phyloP scores from a whole-genome alignment of 2,888 invertebrate species.

The Dorcus parallelipipedus region DNA sequence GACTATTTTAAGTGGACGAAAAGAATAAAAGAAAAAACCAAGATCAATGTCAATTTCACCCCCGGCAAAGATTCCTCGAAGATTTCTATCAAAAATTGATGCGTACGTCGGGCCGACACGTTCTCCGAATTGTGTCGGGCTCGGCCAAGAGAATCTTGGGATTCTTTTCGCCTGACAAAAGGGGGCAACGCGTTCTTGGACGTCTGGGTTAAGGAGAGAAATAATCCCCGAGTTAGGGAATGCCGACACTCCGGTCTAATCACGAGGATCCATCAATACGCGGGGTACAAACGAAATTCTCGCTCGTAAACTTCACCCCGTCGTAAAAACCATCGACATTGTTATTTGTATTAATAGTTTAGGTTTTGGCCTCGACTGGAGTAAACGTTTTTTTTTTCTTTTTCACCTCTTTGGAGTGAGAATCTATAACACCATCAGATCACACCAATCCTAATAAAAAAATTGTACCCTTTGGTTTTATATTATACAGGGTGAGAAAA shows the following conservation, averaged over 20 bases:
- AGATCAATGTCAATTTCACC: slow-evolving; percentile 31
- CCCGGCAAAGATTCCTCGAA: slow-evolving; percentile 32
- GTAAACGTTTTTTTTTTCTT: no score
- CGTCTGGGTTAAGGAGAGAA: slow-evolving; percentile 25
- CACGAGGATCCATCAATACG: slow-evolving; percentile 33
- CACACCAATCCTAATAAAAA: no score
- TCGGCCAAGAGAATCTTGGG: slow-evolving; percentile 17
- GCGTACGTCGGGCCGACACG: slow-evolving; percentile 33
- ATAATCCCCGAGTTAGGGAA: slow-evolving; percentile 30
- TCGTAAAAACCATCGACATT: slow-evolving; percentile 24
- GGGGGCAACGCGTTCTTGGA: slow-evolving; percentile 11
- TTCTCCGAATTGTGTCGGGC: slow-evolving; percentile 30
- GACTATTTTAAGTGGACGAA: no score
- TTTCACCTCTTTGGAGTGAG: no score
- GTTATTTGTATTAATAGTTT: slow-evolving; percentile 23
- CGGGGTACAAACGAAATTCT: slow-evolving; percentile 12
- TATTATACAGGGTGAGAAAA: no score
- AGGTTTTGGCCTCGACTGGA: background rate
- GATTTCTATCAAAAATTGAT: slow-evolving; percentile 39
- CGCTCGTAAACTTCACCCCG: slow-evolving; percentile 16
- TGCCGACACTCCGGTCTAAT: slow-evolving; percentile 34
- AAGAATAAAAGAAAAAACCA: slow-evolving; percentile 10
- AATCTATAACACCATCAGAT: no score
- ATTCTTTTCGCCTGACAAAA: background rate
- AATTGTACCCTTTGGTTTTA: no score